These are phyloP conservation scores for Epizoanthus stellaris DNA, from an alignment of 92 coral and sea anemone genomes.

Conservation along the genomic window DNA sequence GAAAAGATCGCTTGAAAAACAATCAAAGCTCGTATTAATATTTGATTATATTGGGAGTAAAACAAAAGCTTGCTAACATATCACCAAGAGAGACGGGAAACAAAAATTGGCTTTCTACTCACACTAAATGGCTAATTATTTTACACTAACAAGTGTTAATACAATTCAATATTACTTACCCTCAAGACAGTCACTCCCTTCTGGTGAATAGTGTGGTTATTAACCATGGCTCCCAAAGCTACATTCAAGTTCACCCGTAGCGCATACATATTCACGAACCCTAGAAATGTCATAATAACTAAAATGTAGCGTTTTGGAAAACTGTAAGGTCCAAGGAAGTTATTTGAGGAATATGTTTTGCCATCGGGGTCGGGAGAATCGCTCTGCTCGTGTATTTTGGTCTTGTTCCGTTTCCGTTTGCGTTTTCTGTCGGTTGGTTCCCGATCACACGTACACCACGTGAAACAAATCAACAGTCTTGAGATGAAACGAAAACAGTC, in stretches of 20 bases:
- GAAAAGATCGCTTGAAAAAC: background rate
- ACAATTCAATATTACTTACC: slow-evolving; percentile 55
- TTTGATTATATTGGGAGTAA: background rate
- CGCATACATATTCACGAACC: slow-evolving; percentile 89
- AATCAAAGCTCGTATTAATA: slow-evolving; percentile 3
- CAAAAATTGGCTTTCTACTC: background rate
- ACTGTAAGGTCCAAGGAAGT: slow-evolving; percentile 35
- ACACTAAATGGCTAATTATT: background rate
- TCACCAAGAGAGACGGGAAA: slow-evolving; percentile 11
- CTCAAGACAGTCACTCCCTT: slow-evolving; percentile 63
- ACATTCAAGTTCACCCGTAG: slow-evolving; percentile 83
- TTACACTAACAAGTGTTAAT: too few relatives aligned
- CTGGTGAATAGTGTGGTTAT: slow-evolving; percentile 79
- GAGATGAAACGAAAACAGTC: slow-evolving; percentile 86
- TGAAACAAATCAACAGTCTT: slow-evolving; percentile 76
- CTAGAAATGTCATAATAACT: slow-evolving; percentile 87
- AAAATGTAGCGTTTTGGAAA: slow-evolving; percentile 85
- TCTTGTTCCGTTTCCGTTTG: slow-evolving; percentile 1
- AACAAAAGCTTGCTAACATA: slow-evolving; percentile 16
- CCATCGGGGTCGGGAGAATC: slow-evolving; percentile 17
- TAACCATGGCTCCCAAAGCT: slow-evolving; percentile 91
- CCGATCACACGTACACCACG: slow-evolving; percentile 81
- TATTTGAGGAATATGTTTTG: background rate
- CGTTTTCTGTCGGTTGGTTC: slow-evolving; percentile 22
- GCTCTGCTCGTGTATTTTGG: slow-evolving; percentile 14